Evolutionary conservation across 1,140 invertebrate genomes (phyloP).

Genomic region (Wiebesia pumilae): DNA sequence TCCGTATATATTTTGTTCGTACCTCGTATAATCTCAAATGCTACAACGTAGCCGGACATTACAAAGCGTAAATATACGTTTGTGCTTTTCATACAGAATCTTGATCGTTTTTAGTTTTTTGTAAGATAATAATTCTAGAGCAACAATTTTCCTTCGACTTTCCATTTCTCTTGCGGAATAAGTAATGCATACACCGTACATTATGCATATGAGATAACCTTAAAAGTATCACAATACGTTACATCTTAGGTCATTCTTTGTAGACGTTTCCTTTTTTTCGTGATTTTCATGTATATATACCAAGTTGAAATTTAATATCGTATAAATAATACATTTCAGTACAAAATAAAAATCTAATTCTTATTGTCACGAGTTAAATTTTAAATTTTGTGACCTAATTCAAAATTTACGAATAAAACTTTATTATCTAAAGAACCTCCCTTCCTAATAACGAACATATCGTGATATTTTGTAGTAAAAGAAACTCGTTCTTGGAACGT

Average conservation of each 20-base stretch:
- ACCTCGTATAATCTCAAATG: conserved; percentile 31
- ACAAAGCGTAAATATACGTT: neutral
- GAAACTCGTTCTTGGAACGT: neutral
- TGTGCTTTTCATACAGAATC: conserved; percentile 23
- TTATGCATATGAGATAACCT: conserved; percentile 41
- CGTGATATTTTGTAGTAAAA: neutral
- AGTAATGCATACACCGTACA: conserved; percentile 20
- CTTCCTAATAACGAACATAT: neutral
- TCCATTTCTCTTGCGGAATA: conserved; percentile 21
- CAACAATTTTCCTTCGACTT: conserved; percentile 31
- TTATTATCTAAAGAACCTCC: conserved; percentile 25
- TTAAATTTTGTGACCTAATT: conserved; percentile 4
- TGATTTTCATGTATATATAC: neutral
- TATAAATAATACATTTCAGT: conserved; percentile 15
- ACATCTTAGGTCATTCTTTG: conserved; percentile 21
- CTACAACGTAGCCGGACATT: conserved; percentile 35
- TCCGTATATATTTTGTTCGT: conserved; percentile 41
- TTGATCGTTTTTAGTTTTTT: conserved; percentile 10
- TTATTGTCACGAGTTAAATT: conserved; percentile 34
- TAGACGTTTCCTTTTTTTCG: neutral
- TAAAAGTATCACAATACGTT: conserved; percentile 51
- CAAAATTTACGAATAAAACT: conserved; percentile 17
- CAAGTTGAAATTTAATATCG: neutral
- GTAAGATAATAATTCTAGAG: conserved; percentile 1
- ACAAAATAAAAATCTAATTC: neutral